phyloP scores from a whole-genome alignment of 2,888 invertebrate species.

The Glaucopsyche alexis region DNA sequence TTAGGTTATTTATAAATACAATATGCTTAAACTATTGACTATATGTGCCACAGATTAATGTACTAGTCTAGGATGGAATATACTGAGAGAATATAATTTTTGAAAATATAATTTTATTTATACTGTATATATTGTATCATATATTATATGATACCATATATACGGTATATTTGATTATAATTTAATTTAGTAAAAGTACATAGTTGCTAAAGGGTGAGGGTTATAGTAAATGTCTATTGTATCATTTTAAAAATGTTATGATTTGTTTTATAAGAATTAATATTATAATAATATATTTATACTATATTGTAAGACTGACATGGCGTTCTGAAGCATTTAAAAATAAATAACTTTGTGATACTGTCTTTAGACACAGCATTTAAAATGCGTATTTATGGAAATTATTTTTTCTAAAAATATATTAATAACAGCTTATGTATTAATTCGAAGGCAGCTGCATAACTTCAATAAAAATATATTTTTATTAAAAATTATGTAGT shows the following conservation, averaged over 20 bases:
- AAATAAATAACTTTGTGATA: constrained; percentile 30
- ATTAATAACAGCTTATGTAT: constrained; percentile 8
- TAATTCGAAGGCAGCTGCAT: constrained; percentile 20
- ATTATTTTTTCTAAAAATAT: constrained; percentile 21
- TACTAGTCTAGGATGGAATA: constrained; percentile 21
- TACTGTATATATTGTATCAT: too few species aligned
- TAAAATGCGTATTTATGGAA: constrained; percentile 28
- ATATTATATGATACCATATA: too few species aligned
- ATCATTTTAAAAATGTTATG: not conserved
- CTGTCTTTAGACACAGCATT: constrained; percentile 25
- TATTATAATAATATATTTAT: too few species aligned
- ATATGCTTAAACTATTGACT: constrained; percentile 1
- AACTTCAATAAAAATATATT: constrained; percentile 12
- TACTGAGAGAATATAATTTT: not conserved
- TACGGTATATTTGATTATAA: not conserved
- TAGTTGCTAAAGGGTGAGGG: not conserved
- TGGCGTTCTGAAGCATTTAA: constrained; percentile 25
- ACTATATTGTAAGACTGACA: constrained; percentile 30
- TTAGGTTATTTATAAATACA: not conserved
- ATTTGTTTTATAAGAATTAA: not conserved
- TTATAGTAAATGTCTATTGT: not conserved
- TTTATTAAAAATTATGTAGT: not conserved
- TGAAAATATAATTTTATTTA: not conserved
- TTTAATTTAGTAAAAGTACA: not conserved
- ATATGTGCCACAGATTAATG: constrained; percentile 25